Evolutionary conservation across 23 tunicate genomes (phyloP), one percentile per base, ranked within the genome.

Genomic region (Trididemnum clinides): DNA sequence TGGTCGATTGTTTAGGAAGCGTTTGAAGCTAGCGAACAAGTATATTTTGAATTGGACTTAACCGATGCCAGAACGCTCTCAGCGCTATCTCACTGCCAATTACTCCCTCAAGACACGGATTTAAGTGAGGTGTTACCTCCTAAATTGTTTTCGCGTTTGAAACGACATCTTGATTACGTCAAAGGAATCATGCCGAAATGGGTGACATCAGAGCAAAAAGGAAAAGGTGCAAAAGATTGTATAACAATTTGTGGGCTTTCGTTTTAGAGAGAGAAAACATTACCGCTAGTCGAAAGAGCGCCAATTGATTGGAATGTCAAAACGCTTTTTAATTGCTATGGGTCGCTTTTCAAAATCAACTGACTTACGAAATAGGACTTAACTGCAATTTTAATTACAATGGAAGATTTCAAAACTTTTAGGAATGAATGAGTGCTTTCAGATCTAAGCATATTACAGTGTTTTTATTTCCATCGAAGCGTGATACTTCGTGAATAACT

Each of bases 21-120:
- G 12, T 80, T 87, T 57, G 35, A 36, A 0, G 31, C 32, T 29
- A 87, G 86, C 51, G 81, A 87, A 1, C 50, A 80, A 10, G 81
- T 87, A n/a, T 87, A 27, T 50, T 81, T 87, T 73, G 91, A 87
- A 34, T 57, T 87, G 29, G 91, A 87, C 34, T 51, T 87, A 19
- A 87, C 91, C 33, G 78, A 87, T 38, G 86, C 54, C 1, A 33
- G n/a, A 10, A 87, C 91, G 1, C 36, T 51, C 15, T 22, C 86
- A 23, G 78, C 86, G 15, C 72, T 87, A 15, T 7, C 81, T 3
- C 86, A 81, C 33, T 87, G 91, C 62, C 85, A 87, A 71, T 18
- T 80, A 59, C 83, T 87, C 23, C 91, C 91, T 0, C 65, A 36
- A 22, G 86, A 74, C 59, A 39, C 64, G 12, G 84, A 65, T 31